Percentiles rank a stretch among this genome's conserved stretches.
These are phyloP conservation scores for Gymnocephalus cernua DNA, from an alignment of 2,113 vertebrate species.

Conservation along the genomic window DNA sequence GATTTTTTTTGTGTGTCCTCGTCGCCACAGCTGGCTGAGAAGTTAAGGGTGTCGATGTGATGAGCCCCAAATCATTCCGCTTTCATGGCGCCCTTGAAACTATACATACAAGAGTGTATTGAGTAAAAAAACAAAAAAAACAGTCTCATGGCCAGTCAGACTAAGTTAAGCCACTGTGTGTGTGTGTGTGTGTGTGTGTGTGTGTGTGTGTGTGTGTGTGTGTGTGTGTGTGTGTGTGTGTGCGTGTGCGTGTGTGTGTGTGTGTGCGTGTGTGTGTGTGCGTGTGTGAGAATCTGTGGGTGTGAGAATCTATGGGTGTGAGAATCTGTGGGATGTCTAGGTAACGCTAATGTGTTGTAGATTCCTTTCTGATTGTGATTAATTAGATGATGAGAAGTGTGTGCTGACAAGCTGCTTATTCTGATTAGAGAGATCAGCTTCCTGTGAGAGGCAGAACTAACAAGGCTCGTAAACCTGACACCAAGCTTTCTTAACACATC, in stretches of 20 bases:
- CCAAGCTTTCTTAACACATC: slow-evolving; percentile 47
- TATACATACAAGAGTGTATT: neutral
- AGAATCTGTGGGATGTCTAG: slow-evolving; percentile 35
- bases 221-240: slow-evolving; percentile 26
- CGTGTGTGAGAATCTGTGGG: neutral
- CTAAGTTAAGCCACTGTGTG: neutral
- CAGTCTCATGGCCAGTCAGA: neutral
- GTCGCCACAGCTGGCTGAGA: slow-evolving; percentile 69
- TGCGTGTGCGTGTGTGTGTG: slow-evolving; percentile 25
- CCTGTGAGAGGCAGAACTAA: slow-evolving; percentile 80
- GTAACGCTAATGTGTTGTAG: slow-evolving; percentile 73
- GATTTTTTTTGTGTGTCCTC: neutral
- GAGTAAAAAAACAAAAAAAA: neutral
- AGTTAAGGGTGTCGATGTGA: slow-evolving; percentile 58
- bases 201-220: neutral
- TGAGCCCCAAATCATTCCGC: slow-evolving; percentile 64
- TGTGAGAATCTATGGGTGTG: slow-evolving; percentile 7
- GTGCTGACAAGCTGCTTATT: slow-evolving; percentile 82
- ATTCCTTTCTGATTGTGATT: slow-evolving; percentile 83
- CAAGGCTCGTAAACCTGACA: slow-evolving; percentile 62
- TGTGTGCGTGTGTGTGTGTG: slow-evolving; percentile 31
- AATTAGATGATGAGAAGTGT: slow-evolving; percentile 85
- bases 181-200: neutral
- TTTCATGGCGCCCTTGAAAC: slow-evolving; percentile 67
- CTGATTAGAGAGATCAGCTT: slow-evolving; percentile 83